These are phyloP conservation scores for Kuschelorhynchus macadamiae DNA, from an alignment of 2,888 invertebrate genomes.

Conservation along the genomic window DNA sequence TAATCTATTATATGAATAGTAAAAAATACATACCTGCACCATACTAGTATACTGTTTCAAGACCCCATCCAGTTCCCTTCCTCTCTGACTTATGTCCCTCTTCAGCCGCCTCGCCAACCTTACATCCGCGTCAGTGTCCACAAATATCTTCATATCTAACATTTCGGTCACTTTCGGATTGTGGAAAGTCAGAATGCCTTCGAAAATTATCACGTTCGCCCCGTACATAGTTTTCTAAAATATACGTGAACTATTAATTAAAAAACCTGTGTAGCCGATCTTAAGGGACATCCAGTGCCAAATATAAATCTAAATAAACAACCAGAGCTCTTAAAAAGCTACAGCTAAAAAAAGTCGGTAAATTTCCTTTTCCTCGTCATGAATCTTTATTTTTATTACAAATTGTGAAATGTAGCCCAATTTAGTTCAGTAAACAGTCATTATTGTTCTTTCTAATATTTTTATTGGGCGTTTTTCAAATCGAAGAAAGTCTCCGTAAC, in stretches of 20 bases:
- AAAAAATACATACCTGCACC: slow-evolving; percentile 83
- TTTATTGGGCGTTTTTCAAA: no score
- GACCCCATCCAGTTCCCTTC: slow-evolving; percentile 94
- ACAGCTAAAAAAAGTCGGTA: no score
- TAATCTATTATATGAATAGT: not conserved
- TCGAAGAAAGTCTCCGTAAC: no score
- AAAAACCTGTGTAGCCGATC: no score
- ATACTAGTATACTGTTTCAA: slow-evolving; percentile 96
- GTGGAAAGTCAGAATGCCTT: slow-evolving; percentile 97
- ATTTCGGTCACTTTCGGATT: slow-evolving; percentile 85
- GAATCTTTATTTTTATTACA: no score
- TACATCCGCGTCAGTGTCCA: slow-evolving; percentile 98
- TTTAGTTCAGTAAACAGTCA: no score
- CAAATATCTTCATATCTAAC: slow-evolving; percentile 99
- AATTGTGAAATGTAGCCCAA: no score
- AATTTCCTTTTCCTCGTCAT: no score
- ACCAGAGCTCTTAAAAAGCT: slow-evolving; percentile 96
- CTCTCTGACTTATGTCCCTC: slow-evolving; percentile 92
- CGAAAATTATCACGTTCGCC: slow-evolving; percentile 99
- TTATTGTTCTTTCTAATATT: no score
- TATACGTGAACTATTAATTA: slow-evolving; percentile 92
- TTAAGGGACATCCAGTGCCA: no score
- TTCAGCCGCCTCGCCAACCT: slow-evolving; percentile 90
- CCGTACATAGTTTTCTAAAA: slow-evolving; percentile 98
- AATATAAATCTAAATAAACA: slow-evolving; percentile 96